Conservation (phyloP, 35 echinoderm and acorn worm species). For the Lytechinus pictus region DNA sequence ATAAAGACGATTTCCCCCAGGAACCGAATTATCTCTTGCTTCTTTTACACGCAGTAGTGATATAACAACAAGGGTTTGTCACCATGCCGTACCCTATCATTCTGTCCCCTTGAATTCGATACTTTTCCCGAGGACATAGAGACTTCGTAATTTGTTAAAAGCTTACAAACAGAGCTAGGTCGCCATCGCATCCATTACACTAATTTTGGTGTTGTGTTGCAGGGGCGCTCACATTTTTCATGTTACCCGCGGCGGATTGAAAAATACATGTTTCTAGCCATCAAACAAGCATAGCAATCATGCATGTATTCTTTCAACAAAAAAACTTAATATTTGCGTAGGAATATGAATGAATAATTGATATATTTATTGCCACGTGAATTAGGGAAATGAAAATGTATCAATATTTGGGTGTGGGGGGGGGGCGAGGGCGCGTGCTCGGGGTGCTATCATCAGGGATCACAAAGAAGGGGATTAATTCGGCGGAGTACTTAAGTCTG, state of each 20-base stretch:
- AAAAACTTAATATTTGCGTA: no score
- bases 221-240: background rate
- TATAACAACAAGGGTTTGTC: background rate
- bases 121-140: background rate
- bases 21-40: background rate
- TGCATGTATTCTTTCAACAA: background rate
- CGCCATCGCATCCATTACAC: background rate
- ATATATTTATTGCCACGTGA: no score
- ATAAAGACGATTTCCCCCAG: background rate
- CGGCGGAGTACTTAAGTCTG: no score
- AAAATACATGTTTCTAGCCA: background rate
- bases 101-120: background rate
- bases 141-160: background rate
- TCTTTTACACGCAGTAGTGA: background rate
- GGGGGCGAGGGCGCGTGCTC: no score
- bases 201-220: constrained; percentile 11
- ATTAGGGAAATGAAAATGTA: no score
- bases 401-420: no score
- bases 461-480: no score
- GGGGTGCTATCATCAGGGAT: no score
- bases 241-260: background rate
- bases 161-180: background rate
- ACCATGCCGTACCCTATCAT: background rate
- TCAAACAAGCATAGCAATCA: background rate
- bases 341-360: no score